Base-by-base conservation (phyloP, 2,888 invertebrate species). In the Spodoptera littoralis region DNA sequence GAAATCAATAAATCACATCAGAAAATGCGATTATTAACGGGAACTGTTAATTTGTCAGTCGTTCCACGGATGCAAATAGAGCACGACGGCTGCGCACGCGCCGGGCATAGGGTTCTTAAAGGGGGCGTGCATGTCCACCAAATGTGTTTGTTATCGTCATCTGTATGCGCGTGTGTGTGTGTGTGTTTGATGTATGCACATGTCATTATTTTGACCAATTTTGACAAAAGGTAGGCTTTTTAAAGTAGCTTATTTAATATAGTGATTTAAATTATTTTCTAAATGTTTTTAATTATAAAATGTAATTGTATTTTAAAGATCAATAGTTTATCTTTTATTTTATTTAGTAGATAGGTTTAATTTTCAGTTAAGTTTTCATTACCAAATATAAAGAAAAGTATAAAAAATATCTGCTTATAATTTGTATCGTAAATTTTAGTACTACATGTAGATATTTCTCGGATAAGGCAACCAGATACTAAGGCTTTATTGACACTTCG, bases 401-500 rank as follows among this genome's bases (percentile, higher is more conserved):
- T 27, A 27, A 27, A 27, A 27, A 27, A 27, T 27, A 27, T 27
- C 27, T 0, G 3, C 27, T 3, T 36, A 36, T 36, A 36, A 36
- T 36, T 36, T 36, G 6, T 36, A 9, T 36, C 36, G 78, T 80
- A 79, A 79, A 74, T 71, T 75, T 47, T 74, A 65, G 70, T 36
- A 79, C 67, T 81, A 81, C 81, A 81, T 80, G 80, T 76, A 67
- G 58, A 70, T 74, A 76, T 74, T 83, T 82, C 75, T 70, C 70
- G 55, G 44, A 70, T 68, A 64, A 71, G 55, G 63, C 76, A 76
- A 75, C 81, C 80, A 70, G 66, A 66, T 66, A 73, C 79, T 84
- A 80, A 83, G 80, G 82, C 78, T 84, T 84, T 85, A 85, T 82
- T 63, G 70, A 67, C 62, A 66, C 64, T 67, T 56, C 48, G 58